Conservation (phyloP, 2,888 invertebrate genomes). For the Drosophila picticornis region DNA sequence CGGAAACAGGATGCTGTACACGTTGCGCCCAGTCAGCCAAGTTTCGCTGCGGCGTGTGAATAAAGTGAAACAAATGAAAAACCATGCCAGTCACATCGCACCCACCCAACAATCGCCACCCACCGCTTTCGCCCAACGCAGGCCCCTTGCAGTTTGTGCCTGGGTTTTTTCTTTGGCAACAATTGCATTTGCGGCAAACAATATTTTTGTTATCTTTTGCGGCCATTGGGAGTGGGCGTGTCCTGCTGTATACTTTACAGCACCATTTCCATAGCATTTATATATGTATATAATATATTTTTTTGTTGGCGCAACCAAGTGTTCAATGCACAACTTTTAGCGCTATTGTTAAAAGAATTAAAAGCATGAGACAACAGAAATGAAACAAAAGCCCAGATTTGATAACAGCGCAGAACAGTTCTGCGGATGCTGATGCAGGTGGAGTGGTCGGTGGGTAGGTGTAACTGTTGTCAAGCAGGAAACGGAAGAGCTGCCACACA, state of each 20-base stretch:
- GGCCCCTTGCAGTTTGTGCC: neutral
- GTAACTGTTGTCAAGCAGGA: constrained; percentile 39
- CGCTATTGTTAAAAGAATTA: constrained; percentile 79
- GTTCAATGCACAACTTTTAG: constrained; percentile 80
- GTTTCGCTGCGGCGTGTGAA: constrained; percentile 67
- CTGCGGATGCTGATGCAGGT: neutral
- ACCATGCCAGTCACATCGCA: constrained; percentile 15
- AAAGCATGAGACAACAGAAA: constrained; percentile 67
- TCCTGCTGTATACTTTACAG: constrained; percentile 66
- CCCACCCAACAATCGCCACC: neutral
- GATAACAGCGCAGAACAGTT: constrained; percentile 53
- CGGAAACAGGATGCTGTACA: constrained; percentile 78
- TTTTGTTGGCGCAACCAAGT: constrained; percentile 74
- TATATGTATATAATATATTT: constrained; percentile 26
- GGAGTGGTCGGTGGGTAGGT: constrained; percentile 1
- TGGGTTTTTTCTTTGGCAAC: constrained; percentile 69
- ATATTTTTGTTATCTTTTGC: constrained; percentile 76
- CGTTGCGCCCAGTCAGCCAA: constrained; percentile 53
- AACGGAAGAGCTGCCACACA: constrained; percentile 54
- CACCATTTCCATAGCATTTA: constrained; percentile 59
- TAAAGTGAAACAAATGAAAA: constrained; percentile 78
- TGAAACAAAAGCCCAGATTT: constrained; percentile 75
- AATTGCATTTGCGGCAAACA: constrained; percentile 80
- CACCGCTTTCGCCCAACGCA: neutral
- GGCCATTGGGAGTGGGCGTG: constrained; percentile 16